Base-by-base conservation (phyloP, 2,113 vertebrate species). In the Anguilla rostrata region DNA sequence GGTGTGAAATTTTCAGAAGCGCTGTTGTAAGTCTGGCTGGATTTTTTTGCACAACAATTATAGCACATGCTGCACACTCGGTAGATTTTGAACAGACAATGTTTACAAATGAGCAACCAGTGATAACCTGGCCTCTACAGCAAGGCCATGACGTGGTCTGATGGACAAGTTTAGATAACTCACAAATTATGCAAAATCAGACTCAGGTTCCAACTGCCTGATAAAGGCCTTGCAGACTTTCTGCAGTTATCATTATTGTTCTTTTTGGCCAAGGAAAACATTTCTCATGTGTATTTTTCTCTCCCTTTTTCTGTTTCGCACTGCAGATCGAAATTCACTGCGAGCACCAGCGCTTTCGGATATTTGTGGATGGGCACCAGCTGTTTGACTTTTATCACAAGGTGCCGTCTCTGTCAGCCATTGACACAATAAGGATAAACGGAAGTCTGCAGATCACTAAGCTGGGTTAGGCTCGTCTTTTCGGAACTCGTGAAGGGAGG, bases 361-460 rank as follows among this genome's bases (percentile, higher is more conserved):
- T 98, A 91, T 94, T 98, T 84, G 96, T 99, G 92, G 98, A 99
- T 63, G 98, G 97, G 89, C 97, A 99, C 90, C 96, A 97, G 92
- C 96, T 99, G 83, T 99, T 97, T 92, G 96, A 98, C 94, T 99
- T 99, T 92, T 94, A 96, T 86, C 98, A 99, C 90, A 96, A 96
- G 86, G 91, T 99, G 86, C 93, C 94, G 90, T 93, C 95, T 0
- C 95, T 99, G 80, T 91, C 93, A 40, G 91, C 94, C 39, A 95
- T 99, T 75, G 96, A 99, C 91, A 98, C 97, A 3, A 93, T 99
- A 91, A 98, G 97, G 96, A 98, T 99, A 91, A 97, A 95, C 0
- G 98, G 98, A 57, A 96, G 96, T 89, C 87, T 99, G 84, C 94
- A 95, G 89, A 94, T 99, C 93, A 98, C 97, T 3, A 99, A 99